Evolutionary conservation across 2,797 vertebrate genomes (phyloP), one percentile per base, ranked within the genome.

Genomic region (Propithecus deckenii): DNA sequence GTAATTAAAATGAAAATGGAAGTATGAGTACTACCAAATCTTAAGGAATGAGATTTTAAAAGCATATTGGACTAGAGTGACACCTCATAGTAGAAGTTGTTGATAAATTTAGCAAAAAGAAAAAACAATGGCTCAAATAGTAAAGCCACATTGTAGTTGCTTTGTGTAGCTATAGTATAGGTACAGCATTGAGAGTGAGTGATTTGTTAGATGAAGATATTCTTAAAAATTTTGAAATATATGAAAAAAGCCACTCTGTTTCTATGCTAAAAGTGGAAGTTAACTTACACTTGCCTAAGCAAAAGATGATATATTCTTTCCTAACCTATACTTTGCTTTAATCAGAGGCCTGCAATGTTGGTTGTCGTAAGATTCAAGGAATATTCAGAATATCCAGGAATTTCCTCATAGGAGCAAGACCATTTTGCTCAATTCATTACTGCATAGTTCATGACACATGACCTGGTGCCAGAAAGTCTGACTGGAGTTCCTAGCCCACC

Each of bases 1-100:
- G 4, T 92, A 78, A 86, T 5, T 90, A 38, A 95, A 84, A 14
- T 95, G 86, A 90, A 48, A 97, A 84, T 86, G 86, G 20, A 97
- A 85, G 12, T 22, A 50, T 76, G 32, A 94, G 7, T 88, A 55
- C 43, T 71, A 32, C 32, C 30, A 87, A 50, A 22, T n/a, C 80
- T 92, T 69, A 69, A 69, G 23, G 28, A 85, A 85, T 86, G 22
- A 84, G 48, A 71, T 87, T 95, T 93, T 7, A 55, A 78, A 79
- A 87, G 22, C 10, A 13, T 63, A 69, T 35, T 95, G 78, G 43
- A 22, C 22, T 94, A 20, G 43, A 96, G 57, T 80, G 52, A 75
- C 90, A 83, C 30, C 17, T 81, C 23, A 75, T 25, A 86, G 63
- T 41, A 92, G 79, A 94, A 76, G 25, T 30, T 75, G 10, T 67